Conservation (phyloP, 2,797 vertebrate species). For the Crypturellus tataupa region DNA sequence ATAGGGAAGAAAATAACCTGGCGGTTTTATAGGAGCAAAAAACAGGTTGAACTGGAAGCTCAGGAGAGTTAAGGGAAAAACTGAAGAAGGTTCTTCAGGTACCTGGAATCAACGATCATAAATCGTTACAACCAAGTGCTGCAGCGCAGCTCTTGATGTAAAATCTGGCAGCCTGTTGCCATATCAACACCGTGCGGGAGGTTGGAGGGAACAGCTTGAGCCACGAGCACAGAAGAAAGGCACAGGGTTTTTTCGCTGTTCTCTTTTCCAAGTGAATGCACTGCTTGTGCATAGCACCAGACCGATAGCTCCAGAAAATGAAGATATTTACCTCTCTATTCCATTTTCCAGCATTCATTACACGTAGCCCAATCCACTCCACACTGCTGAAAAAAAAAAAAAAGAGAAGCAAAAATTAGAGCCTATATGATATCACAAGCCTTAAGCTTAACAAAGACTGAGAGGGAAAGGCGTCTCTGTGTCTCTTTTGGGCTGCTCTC, state of each 20-base stretch:
- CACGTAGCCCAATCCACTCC: rapidly evolving
- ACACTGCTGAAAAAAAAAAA: background rate
- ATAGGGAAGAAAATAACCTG: background rate
- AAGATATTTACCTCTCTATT: background rate
- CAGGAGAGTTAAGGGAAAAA: background rate
- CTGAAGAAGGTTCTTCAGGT: background rate
- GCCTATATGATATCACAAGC: background rate
- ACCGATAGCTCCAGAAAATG: background rate
- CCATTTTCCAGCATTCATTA: background rate
- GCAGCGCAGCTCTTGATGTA: background rate
- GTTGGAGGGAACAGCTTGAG: background rate
- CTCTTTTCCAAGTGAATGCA: background rate
- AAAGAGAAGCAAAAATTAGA: background rate
- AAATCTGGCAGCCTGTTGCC: slow-evolving; percentile 35
- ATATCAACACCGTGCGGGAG: slow-evolving; percentile 17
- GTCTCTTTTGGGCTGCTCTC: background rate
- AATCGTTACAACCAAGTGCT: background rate
- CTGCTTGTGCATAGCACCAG: background rate
- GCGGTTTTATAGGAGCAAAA: background rate
- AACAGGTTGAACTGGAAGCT: background rate
- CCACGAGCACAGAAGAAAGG: background rate
- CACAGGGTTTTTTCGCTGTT: background rate
- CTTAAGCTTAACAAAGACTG: background rate
- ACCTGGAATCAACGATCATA: background rate
- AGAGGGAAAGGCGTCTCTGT: background rate